Evolutionary conservation across 2,113 vertebrate species (phyloP).

Genomic region (Connochaetes taurinus): DNA sequence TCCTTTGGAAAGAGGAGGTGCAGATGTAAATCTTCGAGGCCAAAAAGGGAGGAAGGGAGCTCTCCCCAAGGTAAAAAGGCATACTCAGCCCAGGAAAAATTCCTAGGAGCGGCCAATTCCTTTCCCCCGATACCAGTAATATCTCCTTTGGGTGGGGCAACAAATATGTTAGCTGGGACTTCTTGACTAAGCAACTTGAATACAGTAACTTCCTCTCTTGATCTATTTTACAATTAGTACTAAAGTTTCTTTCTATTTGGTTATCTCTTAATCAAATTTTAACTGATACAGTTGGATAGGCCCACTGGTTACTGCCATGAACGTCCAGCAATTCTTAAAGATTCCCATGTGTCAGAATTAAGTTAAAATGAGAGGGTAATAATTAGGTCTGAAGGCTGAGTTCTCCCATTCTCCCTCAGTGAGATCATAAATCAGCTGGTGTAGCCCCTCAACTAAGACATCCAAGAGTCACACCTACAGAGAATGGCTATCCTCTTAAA

Average conservation of each 20-base stretch:
- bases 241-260: not conserved
- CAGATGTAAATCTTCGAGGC: slow-evolving; percentile 37
- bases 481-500: not conserved
- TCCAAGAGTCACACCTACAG: not conserved
- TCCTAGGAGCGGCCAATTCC: not conserved
- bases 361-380: not conserved
- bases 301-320: too few species aligned
- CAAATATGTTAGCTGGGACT: not conserved
- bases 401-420: not conserved
- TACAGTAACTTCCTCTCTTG: not conserved
- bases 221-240: not conserved
- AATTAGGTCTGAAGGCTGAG: not conserved
- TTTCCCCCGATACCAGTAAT: not conserved
- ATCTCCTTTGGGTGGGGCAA: not conserved
- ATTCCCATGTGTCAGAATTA: not conserved
- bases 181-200: not conserved
- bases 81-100: not conserved
- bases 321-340: not conserved
- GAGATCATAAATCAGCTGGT: not conserved
- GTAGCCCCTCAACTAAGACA: not conserved
- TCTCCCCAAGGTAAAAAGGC: slow-evolving; percentile 18
- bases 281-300: not conserved
- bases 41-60: not conserved
- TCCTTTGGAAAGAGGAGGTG: slow-evolving; percentile 6
- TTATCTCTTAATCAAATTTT: not conserved